Percentiles rank a stretch among this genome's conserved stretches.
phyloP scores from a whole-genome alignment of 2,888 invertebrate species.

The Pammene fasciana region DNA sequence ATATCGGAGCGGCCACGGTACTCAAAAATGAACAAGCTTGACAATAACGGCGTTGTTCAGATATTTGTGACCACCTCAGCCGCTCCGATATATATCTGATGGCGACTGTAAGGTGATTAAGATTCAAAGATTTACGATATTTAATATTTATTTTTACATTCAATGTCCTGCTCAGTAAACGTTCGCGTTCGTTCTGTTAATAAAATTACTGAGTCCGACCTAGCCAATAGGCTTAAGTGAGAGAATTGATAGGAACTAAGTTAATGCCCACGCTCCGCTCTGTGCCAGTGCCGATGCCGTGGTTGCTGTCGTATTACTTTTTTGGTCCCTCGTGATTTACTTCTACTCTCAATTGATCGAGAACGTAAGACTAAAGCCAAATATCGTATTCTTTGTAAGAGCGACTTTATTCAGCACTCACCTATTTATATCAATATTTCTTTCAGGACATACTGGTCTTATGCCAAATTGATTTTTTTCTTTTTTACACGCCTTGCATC shows the following conservation, averaged over 20 bases:
- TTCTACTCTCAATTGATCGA: conserved; percentile 34
- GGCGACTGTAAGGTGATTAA: too few relatives aligned
- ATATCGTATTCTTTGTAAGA: conserved; percentile 4
- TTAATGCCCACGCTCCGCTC: conserved; percentile 31
- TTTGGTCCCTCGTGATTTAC: conserved; percentile 37
- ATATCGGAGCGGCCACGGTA: too few relatives aligned
- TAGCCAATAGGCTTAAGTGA: conserved; percentile 31
- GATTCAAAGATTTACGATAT: not conserved
- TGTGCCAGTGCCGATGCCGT: conserved; percentile 28
- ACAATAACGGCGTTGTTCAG: too few relatives aligned
- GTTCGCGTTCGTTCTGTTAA: conserved; percentile 3
- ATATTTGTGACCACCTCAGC: too few relatives aligned
- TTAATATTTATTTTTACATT: too few relatives aligned
- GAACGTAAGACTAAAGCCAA: conserved; percentile 30
- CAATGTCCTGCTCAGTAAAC: not conserved
- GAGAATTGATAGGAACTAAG: conserved; percentile 35
- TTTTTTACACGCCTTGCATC: too few relatives aligned
- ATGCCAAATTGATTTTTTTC: too few relatives aligned
- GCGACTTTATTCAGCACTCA: not conserved
- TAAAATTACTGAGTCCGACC: conserved; percentile 21
- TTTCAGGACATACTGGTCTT: too few relatives aligned
- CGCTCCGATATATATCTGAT: too few relatives aligned
- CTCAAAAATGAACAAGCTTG: too few relatives aligned
- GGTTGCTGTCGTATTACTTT: conserved; percentile 35
- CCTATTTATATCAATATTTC: too few relatives aligned